A percentile compares a stretch with the other conserved stretches of the same genome.
phyloP scores from a whole-genome alignment of 2,797 vertebrate genomes.

The Hemitrygon akajei region DNA sequence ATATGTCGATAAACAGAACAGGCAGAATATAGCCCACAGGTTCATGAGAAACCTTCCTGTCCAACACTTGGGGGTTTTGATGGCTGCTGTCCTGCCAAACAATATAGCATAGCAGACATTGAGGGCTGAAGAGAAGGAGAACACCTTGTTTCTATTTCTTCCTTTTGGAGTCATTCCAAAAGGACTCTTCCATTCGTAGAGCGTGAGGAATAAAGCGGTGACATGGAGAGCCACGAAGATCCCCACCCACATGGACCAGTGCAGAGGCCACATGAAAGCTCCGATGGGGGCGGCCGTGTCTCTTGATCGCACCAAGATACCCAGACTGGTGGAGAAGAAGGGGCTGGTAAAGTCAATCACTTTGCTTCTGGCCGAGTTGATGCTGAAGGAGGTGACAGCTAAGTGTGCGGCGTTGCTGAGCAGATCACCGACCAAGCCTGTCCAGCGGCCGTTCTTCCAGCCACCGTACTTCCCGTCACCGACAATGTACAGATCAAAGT shows the following conservation, averaged over 20 bases:
- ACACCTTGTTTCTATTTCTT: slow-evolving; percentile 82
- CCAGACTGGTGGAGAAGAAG: slow-evolving; percentile 95
- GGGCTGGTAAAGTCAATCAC: slow-evolving; percentile 97
- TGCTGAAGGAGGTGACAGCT: slow-evolving; percentile 93
- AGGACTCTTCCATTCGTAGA: slow-evolving; percentile 96
- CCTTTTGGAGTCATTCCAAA: slow-evolving; percentile 94
- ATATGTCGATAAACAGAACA: slow-evolving; percentile 95
- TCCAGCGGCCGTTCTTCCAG: slow-evolving; percentile 90
- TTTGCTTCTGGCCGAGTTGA: slow-evolving; percentile 91
- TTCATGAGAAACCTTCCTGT: slow-evolving; percentile 97
- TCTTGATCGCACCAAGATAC: slow-evolving; percentile 86
- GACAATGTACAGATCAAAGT: slow-evolving; percentile 91
- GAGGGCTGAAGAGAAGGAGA: slow-evolving; percentile 93
- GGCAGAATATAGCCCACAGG: slow-evolving; percentile 97
- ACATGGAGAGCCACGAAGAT: slow-evolving; percentile 94
- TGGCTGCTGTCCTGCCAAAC: slow-evolving; percentile 88
- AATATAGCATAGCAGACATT: slow-evolving; percentile 94
- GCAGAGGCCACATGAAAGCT: slow-evolving; percentile 98
- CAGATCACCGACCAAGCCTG: slow-evolving; percentile 88
- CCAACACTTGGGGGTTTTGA: slow-evolving; percentile 97
- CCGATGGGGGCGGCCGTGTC: slow-evolving; percentile 94
- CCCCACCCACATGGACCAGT: slow-evolving; percentile 98
- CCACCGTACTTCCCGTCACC: slow-evolving; percentile 93
- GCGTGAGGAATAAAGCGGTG: slow-evolving; percentile 88
- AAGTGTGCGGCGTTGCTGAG: slow-evolving; percentile 84